Percentiles rank a stretch among this genome's conserved stretches.
Conservation (phyloP, 2,888 invertebrate genomes). For the Noctua janthe region DNA sequence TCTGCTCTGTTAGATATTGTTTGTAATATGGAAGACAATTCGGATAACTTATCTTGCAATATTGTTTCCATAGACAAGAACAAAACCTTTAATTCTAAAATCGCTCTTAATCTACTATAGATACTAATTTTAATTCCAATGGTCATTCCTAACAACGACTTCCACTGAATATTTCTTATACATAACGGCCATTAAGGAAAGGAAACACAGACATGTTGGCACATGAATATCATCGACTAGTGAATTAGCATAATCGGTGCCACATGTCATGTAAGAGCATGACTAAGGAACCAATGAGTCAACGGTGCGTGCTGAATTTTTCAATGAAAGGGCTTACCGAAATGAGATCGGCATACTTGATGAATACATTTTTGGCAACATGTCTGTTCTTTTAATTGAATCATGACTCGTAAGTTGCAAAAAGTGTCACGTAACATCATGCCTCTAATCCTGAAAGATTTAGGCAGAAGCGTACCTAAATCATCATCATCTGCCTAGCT, state of each 20-base stretch:
- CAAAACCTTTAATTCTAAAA: neutral
- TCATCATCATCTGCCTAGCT: too few relatives aligned
- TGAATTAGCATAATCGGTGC: slow-evolving; percentile 57
- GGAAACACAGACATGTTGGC: slow-evolving; percentile 49
- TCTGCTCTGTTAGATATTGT: neutral
- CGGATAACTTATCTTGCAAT: too few relatives aligned
- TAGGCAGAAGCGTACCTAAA: neutral
- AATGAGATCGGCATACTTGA: slow-evolving; percentile 6
- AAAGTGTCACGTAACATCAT: neutral
- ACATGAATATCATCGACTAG: slow-evolving; percentile 58
- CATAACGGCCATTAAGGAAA: slow-evolving; percentile 43
- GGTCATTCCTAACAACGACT: slow-evolving; percentile 2
- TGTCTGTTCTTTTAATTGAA: neutral
- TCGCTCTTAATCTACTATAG: neutral
- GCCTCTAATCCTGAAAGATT: neutral
- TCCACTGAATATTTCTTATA: slow-evolving; percentile 18
- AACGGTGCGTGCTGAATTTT: slow-evolving; percentile 52
- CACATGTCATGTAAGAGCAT: slow-evolving; percentile 59
- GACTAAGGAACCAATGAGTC: slow-evolving; percentile 59
- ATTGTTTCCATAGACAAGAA: neutral
- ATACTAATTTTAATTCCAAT: neutral
- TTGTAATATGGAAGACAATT: neutral
- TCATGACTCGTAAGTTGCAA: neutral
- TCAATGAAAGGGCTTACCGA: slow-evolving; percentile 44
- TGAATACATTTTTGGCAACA: neutral